These are phyloP conservation scores for Selenia dentaria DNA, from an alignment of 2,888 invertebrate species.

Conservation along the genomic window DNA sequence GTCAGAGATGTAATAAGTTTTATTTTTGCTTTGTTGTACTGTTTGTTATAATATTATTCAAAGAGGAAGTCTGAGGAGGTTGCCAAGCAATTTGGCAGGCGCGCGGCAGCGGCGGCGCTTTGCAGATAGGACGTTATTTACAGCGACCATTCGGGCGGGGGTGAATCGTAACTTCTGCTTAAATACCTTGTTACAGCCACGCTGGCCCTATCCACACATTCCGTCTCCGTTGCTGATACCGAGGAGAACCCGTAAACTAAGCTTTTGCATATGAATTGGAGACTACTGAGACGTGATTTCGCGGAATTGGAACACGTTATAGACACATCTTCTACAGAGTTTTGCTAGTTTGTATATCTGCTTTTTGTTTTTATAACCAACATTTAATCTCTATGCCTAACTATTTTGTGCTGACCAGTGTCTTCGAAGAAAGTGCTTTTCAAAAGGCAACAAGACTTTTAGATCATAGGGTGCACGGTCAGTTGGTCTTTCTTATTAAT, in stretches of 20 bases:
- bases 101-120: slow-evolving; percentile 57
- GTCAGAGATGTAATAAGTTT: slow-evolving; percentile 49
- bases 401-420: no score
- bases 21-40: slow-evolving; percentile 69
- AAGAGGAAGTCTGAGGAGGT: slow-evolving; percentile 75
- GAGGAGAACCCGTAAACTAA: slow-evolving; percentile 45
- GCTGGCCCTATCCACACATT: slow-evolving; percentile 46
- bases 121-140: slow-evolving; percentile 76
- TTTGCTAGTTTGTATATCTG: slow-evolving; percentile 12
- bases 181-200: slow-evolving; percentile 69
- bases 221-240: slow-evolving; percentile 42
- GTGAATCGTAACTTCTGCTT: slow-evolving; percentile 73
- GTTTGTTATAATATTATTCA: slow-evolving; percentile 77
- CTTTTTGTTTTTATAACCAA: no score
- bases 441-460: no score
- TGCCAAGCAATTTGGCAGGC: slow-evolving; percentile 81
- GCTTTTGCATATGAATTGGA: slow-evolving; percentile 35
- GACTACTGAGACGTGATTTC: slow-evolving; percentile 23
- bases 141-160: slow-evolving; percentile 64
- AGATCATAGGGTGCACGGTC: no score
- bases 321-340: slow-evolving; percentile 12
- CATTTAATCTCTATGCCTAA: no score
- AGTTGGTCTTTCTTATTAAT: no score
- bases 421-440: no score
- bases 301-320: slow-evolving; percentile 24